These are phyloP conservation scores for Diadromus collaris DNA, from an alignment of 2,888 invertebrate species.

Conservation along the genomic window DNA sequence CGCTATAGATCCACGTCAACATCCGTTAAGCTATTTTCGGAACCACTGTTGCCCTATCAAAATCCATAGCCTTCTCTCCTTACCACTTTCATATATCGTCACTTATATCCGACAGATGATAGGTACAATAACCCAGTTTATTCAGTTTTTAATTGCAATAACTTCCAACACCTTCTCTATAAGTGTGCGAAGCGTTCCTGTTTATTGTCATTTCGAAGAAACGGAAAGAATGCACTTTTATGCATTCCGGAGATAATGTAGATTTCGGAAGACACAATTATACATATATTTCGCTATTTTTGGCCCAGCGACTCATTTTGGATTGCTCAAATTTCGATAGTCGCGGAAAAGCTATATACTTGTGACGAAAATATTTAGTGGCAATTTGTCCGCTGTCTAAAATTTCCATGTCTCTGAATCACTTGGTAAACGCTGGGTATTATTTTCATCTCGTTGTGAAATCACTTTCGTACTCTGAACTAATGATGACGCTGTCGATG, in stretches of 20 bases:
- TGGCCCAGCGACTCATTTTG: constrained; percentile 5
- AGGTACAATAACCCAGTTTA: not conserved
- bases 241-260: too few relatives aligned
- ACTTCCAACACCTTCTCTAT: too few relatives aligned
- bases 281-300: constrained; percentile 15
- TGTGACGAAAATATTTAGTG: constrained; percentile 21
- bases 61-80: not conserved
- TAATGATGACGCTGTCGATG: not conserved
- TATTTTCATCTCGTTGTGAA: not conserved
- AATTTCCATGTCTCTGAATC: not conserved
- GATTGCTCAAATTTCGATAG: constrained; percentile 12
- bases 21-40: constrained; percentile 45
- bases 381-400: constrained; percentile 16
- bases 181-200: too few relatives aligned
- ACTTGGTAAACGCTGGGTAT: not conserved
- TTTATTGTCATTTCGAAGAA: too few relatives aligned
- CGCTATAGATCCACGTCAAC: not conserved
- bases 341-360: constrained; percentile 10
- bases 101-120: not conserved
- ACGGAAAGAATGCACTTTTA: too few relatives aligned
- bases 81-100: too few relatives aligned
- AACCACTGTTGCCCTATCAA: constrained; percentile 6
- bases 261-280: not conserved
- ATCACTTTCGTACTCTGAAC: not conserved
- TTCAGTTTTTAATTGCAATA: not conserved